Base-by-base conservation (phyloP, 2,888 invertebrate species). In the Acrobasis repandana region DNA sequence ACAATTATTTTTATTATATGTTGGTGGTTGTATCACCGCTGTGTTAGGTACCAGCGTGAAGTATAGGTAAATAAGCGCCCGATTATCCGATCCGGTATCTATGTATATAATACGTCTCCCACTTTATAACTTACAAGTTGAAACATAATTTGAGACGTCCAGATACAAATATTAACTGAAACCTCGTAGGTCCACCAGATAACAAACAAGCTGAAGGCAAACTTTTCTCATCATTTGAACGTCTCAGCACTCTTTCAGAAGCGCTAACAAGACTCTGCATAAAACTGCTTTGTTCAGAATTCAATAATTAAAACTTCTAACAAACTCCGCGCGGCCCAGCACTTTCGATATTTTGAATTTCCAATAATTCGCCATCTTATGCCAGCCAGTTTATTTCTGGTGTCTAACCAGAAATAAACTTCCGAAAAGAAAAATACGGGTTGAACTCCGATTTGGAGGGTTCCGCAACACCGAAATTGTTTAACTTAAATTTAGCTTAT, bases 241-340 rank as follows among this genome's bases (percentile, higher is more conserved):
- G 58, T 50, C 50, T 16, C 57, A 48, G 43, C 20, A 20, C 43
- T 49, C 43, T 58, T 20, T 51, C 38, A 20, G 50, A 43, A 43
- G 11, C 51, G 38, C 59, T 33, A 51, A 49, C 56, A 61, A 56
- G 48, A 61, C 50, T 59, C 48, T 56, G 54, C 50, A 61, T 56
- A 43, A 59, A 61, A 61, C 56, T 50, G 15, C 62, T 63, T 63
- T 65, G 70, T 64, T 57, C 58, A 46, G 18, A 67, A 69, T 70
- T 72, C 72, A 71, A 76, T 76, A 75, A 73, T 77, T 77, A 75
- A 80, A 77, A 79, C 73, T 76, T 79, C 69, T 50, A 61, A 65
- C 63, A 70, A 74, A 70, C 69, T 70, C 69, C 0, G 38, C 38
- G 48, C 63, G 62, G 61, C 28, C 20, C 20, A 15, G 47, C 46